Conservation (phyloP, 2,888 invertebrate species). For the Octonoba sinensis region DNA sequence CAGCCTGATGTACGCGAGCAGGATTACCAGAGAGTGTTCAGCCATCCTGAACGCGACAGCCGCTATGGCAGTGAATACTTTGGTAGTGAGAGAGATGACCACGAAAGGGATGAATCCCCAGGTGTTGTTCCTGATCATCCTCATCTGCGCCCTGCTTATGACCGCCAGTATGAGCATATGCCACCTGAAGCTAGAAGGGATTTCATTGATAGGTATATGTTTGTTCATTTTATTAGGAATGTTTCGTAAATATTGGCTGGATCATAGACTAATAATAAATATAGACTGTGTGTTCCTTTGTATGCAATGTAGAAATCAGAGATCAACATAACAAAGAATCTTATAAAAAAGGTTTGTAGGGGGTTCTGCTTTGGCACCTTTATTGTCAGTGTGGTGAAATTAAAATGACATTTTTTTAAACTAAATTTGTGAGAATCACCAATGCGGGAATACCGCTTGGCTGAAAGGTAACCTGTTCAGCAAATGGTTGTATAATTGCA, state of each 20-base stretch:
- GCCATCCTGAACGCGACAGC: slow-evolving; percentile 69
- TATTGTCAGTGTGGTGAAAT: too few relatives aligned
- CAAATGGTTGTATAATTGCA: too few relatives aligned
- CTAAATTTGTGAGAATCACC: too few relatives aligned
- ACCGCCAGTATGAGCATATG: slow-evolving; percentile 54
- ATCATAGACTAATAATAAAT: too few relatives aligned
- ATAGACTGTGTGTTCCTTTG: not conserved
- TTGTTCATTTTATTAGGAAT: not conserved
- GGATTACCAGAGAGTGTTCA: slow-evolving; percentile 70
- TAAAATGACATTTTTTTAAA: too few relatives aligned
- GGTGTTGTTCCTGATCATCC: slow-evolving; percentile 40
- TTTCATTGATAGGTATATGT: slow-evolving; percentile 69
- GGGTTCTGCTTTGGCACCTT: too few relatives aligned
- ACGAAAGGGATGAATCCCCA: slow-evolving; percentile 50
- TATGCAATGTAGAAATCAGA: too few relatives aligned
- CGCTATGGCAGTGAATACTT: slow-evolving; percentile 63
- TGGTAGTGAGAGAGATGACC: slow-evolving; percentile 61
- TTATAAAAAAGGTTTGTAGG: too few relatives aligned
- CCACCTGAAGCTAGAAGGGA: slow-evolving; percentile 48
- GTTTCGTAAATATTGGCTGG: too few relatives aligned
- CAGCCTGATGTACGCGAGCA: slow-evolving; percentile 68
- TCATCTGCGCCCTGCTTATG: slow-evolving; percentile 43
- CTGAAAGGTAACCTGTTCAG: too few relatives aligned
- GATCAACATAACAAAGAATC: too few relatives aligned
- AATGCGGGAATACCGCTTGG: too few relatives aligned